Conservation (phyloP, 2,113 vertebrate genomes). For the Callorhinus ursinus region DNA sequence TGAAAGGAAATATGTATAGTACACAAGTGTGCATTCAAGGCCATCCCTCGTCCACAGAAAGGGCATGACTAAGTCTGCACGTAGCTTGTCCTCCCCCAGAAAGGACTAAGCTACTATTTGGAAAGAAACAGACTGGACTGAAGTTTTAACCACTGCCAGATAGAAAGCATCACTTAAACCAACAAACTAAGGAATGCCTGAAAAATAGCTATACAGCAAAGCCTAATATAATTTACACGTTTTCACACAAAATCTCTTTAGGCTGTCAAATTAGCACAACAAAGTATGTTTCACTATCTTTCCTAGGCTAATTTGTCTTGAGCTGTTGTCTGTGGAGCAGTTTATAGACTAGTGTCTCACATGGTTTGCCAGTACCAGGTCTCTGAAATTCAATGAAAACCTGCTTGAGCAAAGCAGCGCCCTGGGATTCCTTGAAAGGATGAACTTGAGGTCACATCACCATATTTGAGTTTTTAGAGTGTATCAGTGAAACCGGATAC, state of each 20-base stretch:
- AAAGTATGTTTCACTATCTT: constrained; percentile 69
- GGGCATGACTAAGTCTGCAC: constrained; percentile 36
- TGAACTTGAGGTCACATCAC: constrained; percentile 14
- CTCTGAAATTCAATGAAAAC: constrained; percentile 53
- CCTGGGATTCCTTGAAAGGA: constrained; percentile 37
- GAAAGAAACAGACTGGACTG: background rate
- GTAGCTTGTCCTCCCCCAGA: constrained; percentile 30
- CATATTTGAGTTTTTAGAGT: constrained; percentile 51
- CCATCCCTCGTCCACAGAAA: background rate
- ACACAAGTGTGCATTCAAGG: background rate
- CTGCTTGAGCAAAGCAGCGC: background rate
- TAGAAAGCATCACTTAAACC: constrained; percentile 32
- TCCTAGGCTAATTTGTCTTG: constrained; percentile 76
- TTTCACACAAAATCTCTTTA: constrained; percentile 71
- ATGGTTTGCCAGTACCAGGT: constrained; percentile 59
- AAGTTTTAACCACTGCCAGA: constrained; percentile 29
- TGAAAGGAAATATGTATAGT: constrained; percentile 19
- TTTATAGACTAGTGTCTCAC: constrained; percentile 54
- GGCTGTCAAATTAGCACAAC: constrained; percentile 77
- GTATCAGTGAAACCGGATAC: constrained; percentile 58
- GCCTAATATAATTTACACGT: constrained; percentile 65
- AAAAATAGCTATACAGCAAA: constrained; percentile 48
- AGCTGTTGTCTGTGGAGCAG: constrained; percentile 64
- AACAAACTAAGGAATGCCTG: constrained; percentile 39
- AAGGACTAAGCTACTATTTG: constrained; percentile 20